Conservation (phyloP, 1,140 invertebrate species). For the Caerostris extrusa region DNA sequence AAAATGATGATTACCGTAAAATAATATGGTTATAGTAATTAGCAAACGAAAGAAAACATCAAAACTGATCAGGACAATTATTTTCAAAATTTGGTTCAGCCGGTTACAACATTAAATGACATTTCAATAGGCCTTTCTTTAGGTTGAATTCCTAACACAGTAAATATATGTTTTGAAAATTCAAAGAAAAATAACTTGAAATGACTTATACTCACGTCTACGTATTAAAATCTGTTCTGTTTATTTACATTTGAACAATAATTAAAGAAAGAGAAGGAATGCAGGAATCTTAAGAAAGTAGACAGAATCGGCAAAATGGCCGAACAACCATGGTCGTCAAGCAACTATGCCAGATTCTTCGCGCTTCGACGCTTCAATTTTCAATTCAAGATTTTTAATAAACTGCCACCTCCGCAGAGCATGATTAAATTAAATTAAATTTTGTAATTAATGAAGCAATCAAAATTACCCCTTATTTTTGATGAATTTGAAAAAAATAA, state of each 20-base stretch:
- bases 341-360: slow-evolving; percentile 65
- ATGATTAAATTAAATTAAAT: background rate
- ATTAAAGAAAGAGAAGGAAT: slow-evolving; percentile 23
- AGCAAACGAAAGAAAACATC: background rate
- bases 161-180: background rate
- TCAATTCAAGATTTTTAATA: background rate
- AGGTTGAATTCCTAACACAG: background rate
- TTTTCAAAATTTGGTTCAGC: background rate
- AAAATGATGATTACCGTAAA: background rate
- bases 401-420: background rate
- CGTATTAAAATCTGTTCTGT: slow-evolving; percentile 33
- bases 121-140: slow-evolving; percentile 20
- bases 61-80: background rate
- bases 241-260: slow-evolving; percentile 36
- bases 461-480: too few relatives aligned
- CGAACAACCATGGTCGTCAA: slow-evolving; percentile 71
- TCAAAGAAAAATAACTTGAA: background rate
- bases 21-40: background rate
- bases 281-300: slow-evolving; percentile 35
- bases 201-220: slow-evolving; percentile 32
- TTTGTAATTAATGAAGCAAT: background rate
- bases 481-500: too few relatives aligned
- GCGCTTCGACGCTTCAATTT: slow-evolving; percentile 36
- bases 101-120: slow-evolving; percentile 44
- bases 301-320: slow-evolving; percentile 74